Conservation (phyloP, 2,113 vertebrate genomes). For the Trichomycterus rosablanca region DNA sequence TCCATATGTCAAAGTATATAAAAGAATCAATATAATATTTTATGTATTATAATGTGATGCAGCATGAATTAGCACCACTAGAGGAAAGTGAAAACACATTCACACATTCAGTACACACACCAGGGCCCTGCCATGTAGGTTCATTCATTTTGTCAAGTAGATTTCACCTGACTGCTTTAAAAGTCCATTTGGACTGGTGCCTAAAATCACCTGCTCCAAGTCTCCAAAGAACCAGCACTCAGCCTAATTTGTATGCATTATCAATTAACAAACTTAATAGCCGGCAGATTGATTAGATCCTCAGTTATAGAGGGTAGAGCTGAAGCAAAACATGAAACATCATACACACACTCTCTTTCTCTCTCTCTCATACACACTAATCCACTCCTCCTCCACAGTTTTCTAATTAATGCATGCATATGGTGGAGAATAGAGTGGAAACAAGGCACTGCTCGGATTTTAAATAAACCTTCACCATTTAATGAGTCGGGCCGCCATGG, state of each 20-base stretch:
- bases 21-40: no score
- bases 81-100: neutral
- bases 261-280: slow-evolving; percentile 99
- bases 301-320: slow-evolving; percentile 99
- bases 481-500: slow-evolving; percentile 76
- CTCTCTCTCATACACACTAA: slow-evolving; percentile 61
- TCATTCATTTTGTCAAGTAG: slow-evolving; percentile 68
- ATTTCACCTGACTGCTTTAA: slow-evolving; percentile 95
- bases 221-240: slow-evolving; percentile 96
- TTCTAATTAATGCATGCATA: slow-evolving; percentile 96
- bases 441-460: slow-evolving; percentile 76
- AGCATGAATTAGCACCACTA: neutral
- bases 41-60: neutral
- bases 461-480: slow-evolving; percentile 80
- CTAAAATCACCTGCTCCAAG: slow-evolving; percentile 98
- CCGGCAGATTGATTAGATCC: slow-evolving; percentile 99
- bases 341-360: slow-evolving; percentile 55
- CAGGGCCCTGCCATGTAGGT: slow-evolving; percentile 4
- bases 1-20: no score
- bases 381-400: slow-evolving; percentile 88
- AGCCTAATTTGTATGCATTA: slow-evolving; percentile 99
- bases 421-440: slow-evolving; percentile 87
- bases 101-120: no score
- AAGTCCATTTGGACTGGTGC: slow-evolving; percentile 99
- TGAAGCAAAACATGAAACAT: slow-evolving; percentile 99